Base-by-base conservation (phyloP, 2,113 vertebrate genomes). In the Meriones unguiculatus region DNA sequence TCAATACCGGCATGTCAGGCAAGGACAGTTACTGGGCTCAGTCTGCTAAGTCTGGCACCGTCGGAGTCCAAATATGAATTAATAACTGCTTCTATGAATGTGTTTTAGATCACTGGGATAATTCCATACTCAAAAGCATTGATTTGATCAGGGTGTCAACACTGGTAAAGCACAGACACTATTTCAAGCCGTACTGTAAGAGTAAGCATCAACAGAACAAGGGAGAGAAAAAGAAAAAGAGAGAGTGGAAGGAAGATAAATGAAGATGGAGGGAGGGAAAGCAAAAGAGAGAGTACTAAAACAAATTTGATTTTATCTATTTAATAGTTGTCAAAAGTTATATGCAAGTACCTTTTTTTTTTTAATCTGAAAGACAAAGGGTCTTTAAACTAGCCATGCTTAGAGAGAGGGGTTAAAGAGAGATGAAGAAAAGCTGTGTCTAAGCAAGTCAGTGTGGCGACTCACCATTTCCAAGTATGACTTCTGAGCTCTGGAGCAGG, bases 1-100 rank as follows among this genome's bases (percentile, higher is more conserved):
- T 97, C 98, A 98, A 99, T 98, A 99, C 93, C 98, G 98, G 97
- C 86, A 78, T 98, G 99, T 99, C 99, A 99, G 98, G 98, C 96
- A 98, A 98, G 98, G 98, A 98, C 98, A 98, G 92, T 98, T 98
- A 98, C 98, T 98, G 97, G 96, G 95, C 97, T 98, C 28, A 94
- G 95, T 97, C 97, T 97, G 95, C 97, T 92, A 98, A 97, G 98
- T 97, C 98, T 98, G 98, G 98, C 98, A 98, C 98, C 94, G 64
- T 96, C 94, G 93, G 98, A 98, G 98, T 98, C 98, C 98, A 98
- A 96, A 98, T 98, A 98, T 98, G 98, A 98, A 98, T 98, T 98
- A 98, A 98, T 98, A 98, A 97, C 97, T 98, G 98, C 98, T 98
- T 64, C 98, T 96, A 77, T 96, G 98, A 97, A 98, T 98, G 97